Evolutionary conservation across 1,140 invertebrate genomes (phyloP), one percentile per base, ranked within the genome.

Genomic region (Hylaeus anthracinus): DNA sequence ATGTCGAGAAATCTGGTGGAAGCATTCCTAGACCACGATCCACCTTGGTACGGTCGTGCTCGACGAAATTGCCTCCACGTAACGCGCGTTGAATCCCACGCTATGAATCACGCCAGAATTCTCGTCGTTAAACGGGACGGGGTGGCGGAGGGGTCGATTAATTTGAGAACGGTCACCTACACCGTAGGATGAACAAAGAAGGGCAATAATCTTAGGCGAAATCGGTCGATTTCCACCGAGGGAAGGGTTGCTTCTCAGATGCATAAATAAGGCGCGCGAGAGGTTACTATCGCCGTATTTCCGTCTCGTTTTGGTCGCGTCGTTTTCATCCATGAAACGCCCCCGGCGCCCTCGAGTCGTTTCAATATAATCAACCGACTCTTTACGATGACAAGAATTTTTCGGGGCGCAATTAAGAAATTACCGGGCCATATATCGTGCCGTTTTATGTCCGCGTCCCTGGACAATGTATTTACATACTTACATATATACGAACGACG

Each of bases 321-420:
- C 82, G 66, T 82, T 43, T 66, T 72, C 79, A 51, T 74, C 73
- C 70, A 65, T 53, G 85, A 76, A 78, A 86, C 69, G 74, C 79
- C 81, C 69, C 64, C 79, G 87, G 87, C 90, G 91, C 90, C 51
- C 89, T 87, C 71, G 51, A 73, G 81, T 66, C 73, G 72, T 88
- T 88, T 87, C 84, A 86, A 88, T 88, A 86, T 87, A 91, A 92
- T 92, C 90, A 91, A 90, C 85, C 87, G 85, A 84, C 89, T 91
- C 83, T 92, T 93, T 92, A 92, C 89, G 91, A 92, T 92, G 92
- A 92, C 91, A 92, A 91, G 92, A 92, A 92, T 93, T 93, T 84
- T 90, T 92, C 88, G 88, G 87, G 73, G 83, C 87, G 90, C 91
- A 92, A 93, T 93, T 93, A 93, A 94, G 92, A 93, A 93, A 94